A percentile compares a stretch with the other conserved stretches of the same genome.
phyloP scores from a whole-genome alignment of 2,888 invertebrate genomes.

The Cartodere bifasciata region DNA sequence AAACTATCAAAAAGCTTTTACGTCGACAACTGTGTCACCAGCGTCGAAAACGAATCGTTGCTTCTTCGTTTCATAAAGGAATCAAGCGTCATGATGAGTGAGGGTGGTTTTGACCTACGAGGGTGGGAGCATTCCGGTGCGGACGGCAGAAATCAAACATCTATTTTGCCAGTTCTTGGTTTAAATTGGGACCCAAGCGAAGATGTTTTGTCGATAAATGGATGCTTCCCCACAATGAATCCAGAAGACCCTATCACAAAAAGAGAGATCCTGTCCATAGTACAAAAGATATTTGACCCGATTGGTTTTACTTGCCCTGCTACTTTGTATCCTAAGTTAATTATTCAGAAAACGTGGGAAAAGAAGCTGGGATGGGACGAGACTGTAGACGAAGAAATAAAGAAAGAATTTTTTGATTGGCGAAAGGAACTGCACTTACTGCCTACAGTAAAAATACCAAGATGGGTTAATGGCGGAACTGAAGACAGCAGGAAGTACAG shows the following conservation, averaged over 20 bases:
- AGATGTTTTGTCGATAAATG: slow-evolving; percentile 8
- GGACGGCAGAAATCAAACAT: slow-evolving; percentile 14
- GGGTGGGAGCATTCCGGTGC: slow-evolving; percentile 14
- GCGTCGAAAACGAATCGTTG: slow-evolving; percentile 7
- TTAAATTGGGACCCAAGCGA: slow-evolving; percentile 6
- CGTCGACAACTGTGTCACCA: slow-evolving; percentile 16
- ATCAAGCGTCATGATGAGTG: slow-evolving; percentile 9
- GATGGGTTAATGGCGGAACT: background rate
- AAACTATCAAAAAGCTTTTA: slow-evolving; percentile 13
- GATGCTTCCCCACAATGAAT: slow-evolving; percentile 13
- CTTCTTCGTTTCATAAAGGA: slow-evolving; percentile 10
- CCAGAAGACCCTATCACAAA: slow-evolving; percentile 9
- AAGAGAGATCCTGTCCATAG: slow-evolving; percentile 11
- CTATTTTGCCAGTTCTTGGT: slow-evolving; percentile 12
- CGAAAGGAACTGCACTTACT: background rate
- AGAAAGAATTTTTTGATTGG: no score
- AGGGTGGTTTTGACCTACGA: slow-evolving; percentile 14
- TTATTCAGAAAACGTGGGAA: slow-evolving; percentile 11
- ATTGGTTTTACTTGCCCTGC: slow-evolving; percentile 15
- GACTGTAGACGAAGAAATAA: no score
- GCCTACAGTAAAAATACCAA: slow-evolving; percentile 1
- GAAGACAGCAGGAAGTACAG: no score
- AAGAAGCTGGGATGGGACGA: slow-evolving; percentile 3
- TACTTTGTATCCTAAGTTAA: slow-evolving; percentile 15
- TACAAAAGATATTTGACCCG: slow-evolving; percentile 16